These are phyloP conservation scores for Pemphigus obesinymphae DNA, from an alignment of 1,140 invertebrate species.

Conservation along the genomic window DNA sequence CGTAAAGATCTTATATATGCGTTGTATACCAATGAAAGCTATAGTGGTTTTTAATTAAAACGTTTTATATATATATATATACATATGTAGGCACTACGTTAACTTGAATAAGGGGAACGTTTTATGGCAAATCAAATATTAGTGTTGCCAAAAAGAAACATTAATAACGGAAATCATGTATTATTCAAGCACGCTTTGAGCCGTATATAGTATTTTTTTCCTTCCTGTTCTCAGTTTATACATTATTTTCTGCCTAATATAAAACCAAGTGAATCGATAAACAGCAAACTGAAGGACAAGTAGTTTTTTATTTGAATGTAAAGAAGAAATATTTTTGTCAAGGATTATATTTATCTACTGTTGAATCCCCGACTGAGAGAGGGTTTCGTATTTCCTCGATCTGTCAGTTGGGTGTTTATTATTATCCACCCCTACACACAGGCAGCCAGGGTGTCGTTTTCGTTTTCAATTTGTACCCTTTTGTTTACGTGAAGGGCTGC, in stretches of 20 bases:
- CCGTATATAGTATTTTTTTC: slow-evolving; percentile 15
- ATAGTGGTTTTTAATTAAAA: slow-evolving; percentile 25
- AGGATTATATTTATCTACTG: slow-evolving; percentile 18
- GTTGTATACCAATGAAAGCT: neutral
- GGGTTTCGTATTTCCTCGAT: slow-evolving; percentile 31
- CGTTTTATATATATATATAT: too few species aligned
- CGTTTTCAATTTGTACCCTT: slow-evolving; percentile 38
- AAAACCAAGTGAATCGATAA: slow-evolving; percentile 35
- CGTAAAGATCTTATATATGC: too few species aligned
- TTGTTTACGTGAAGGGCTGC: slow-evolving; percentile 5
- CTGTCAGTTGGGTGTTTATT: slow-evolving; percentile 36
- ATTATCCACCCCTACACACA: neutral
- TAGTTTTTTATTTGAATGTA: slow-evolving; percentile 9
- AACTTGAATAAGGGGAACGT: neutral
- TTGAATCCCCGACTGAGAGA: neutral
- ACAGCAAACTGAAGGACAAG: slow-evolving; percentile 5
- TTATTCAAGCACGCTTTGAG: slow-evolving; percentile 31
- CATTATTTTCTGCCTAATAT: slow-evolving; percentile 13
- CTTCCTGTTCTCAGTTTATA: neutral
- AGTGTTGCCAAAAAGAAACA: slow-evolving; percentile 23
- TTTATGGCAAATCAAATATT: slow-evolving; percentile 30
- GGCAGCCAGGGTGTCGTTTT: slow-evolving; percentile 17
- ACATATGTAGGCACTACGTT: too few species aligned
- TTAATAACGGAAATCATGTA: slow-evolving; percentile 33
- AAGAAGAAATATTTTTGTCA: slow-evolving; percentile 7